phyloP scores from a whole-genome alignment of 2,113 vertebrate species.

The Bufo gargarizans region DNA sequence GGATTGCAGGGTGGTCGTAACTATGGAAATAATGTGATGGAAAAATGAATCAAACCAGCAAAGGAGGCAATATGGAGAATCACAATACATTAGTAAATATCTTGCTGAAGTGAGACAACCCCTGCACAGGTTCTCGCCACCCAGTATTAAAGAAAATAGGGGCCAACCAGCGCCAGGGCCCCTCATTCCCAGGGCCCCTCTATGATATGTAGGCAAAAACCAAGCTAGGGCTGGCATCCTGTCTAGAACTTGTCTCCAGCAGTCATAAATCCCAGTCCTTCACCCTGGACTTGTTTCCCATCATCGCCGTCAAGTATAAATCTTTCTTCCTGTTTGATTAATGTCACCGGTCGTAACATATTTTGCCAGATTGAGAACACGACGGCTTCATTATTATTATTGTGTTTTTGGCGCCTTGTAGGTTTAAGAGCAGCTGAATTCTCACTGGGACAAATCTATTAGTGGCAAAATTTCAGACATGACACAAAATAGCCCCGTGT shows the following conservation, averaged over 20 bases:
- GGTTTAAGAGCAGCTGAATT: constrained; percentile 80
- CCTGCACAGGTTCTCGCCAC: neutral
- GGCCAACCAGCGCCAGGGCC: neutral
- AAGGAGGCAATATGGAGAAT: no score
- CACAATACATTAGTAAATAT: no score
- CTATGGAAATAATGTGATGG: no score
- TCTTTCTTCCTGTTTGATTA: constrained; percentile 62
- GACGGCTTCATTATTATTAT: constrained; percentile 75
- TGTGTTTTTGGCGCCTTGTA: constrained; percentile 79
- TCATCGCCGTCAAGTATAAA: neutral
- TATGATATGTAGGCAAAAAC: no score
- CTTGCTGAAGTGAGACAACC: neutral
- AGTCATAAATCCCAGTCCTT: neutral
- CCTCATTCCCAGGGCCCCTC: neutral
- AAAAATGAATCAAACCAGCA: no score
- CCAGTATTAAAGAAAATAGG: neutral
- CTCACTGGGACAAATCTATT: constrained; percentile 82
- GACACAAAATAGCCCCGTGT: constrained; percentile 81
- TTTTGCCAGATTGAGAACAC: constrained; percentile 74
- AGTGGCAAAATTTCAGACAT: constrained; percentile 79
- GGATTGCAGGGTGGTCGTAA: no score
- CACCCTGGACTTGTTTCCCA: neutral
- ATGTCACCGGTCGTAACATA: constrained; percentile 68
- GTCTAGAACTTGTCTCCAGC: no score
- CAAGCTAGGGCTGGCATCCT: no score